phyloP scores from a whole-genome alignment of 2,113 vertebrate genomes.

The Budorcas taxicolor region DNA sequence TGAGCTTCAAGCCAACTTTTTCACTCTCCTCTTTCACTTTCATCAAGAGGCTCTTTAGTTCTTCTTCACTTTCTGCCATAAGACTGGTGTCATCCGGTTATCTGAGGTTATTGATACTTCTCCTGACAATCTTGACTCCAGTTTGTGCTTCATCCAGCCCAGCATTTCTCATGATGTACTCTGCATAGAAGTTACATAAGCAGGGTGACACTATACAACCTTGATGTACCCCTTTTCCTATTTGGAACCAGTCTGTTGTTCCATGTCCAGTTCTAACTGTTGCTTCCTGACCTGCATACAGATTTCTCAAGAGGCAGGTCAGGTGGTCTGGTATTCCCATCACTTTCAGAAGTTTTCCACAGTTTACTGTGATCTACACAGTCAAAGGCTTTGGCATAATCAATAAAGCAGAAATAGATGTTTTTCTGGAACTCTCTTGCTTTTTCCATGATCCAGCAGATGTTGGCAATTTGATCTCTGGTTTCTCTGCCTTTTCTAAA shows the following conservation, averaged over 20 bases:
- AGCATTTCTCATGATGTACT: not conserved
- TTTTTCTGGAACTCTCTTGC: not conserved
- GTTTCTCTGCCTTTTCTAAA: not conserved
- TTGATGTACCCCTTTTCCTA: not conserved
- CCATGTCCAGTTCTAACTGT: not conserved
- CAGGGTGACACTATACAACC: not conserved
- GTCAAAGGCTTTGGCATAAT: not conserved
- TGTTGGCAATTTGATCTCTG: not conserved
- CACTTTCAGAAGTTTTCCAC: not conserved
- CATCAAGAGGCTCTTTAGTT: not conserved
- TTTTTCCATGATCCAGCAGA: fast-evolving
- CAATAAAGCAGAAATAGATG: not conserved
- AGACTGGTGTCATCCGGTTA: not conserved
- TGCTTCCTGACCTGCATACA: not conserved
- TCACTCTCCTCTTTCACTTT: not conserved
- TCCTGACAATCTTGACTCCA: not conserved
- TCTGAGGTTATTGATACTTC: not conserved
- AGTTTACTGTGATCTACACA: not conserved
- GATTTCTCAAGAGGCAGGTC: not conserved
- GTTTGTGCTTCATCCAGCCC: not conserved
- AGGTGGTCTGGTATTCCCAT: not conserved
- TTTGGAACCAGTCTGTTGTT: not conserved
- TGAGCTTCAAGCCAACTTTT: not conserved
- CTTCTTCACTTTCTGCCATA: not conserved
- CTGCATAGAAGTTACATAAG: not conserved